phyloP scores from a whole-genome alignment of 2,797 vertebrate species.

The Limosa lapponica region DNA sequence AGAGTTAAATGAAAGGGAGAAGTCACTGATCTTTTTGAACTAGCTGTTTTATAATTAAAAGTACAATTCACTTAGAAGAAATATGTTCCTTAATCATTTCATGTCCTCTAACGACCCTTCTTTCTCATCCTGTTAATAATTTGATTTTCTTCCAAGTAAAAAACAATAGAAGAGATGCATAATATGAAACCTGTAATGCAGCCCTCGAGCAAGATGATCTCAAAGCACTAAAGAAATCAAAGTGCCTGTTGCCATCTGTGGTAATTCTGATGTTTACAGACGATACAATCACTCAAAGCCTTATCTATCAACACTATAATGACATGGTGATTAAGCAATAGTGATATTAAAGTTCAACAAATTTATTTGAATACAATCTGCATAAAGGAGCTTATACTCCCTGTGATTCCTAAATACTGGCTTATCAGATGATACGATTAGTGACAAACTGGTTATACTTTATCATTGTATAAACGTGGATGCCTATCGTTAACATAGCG shows the following conservation, averaged over 20 bases:
- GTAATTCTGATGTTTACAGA: background rate
- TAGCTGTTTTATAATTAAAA: background rate
- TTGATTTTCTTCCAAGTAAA: background rate
- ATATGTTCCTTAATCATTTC: background rate
- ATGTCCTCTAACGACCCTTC: background rate
- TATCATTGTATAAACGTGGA: background rate
- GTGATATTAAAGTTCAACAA: background rate
- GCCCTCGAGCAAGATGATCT: background rate
- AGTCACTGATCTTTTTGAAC: background rate
- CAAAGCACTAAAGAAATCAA: slow-evolving; percentile 36
- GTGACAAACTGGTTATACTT: background rate
- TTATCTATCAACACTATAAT: slow-evolving; percentile 10
- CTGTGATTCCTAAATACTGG: background rate
- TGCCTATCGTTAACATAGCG: background rate
- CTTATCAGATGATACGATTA: background rate
- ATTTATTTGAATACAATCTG: background rate
- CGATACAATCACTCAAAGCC: background rate
- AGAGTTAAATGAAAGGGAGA: background rate
- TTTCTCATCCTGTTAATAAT: background rate
- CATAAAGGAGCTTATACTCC: background rate
- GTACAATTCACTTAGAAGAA: background rate
- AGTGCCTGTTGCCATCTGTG: background rate
- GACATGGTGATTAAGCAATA: background rate
- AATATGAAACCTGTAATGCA: background rate
- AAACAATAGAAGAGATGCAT: background rate